Evolutionary conservation across 2,797 vertebrate genomes (phyloP), one percentile per base, ranked within the genome.

Genomic region (Lacerta viridis): DNA sequence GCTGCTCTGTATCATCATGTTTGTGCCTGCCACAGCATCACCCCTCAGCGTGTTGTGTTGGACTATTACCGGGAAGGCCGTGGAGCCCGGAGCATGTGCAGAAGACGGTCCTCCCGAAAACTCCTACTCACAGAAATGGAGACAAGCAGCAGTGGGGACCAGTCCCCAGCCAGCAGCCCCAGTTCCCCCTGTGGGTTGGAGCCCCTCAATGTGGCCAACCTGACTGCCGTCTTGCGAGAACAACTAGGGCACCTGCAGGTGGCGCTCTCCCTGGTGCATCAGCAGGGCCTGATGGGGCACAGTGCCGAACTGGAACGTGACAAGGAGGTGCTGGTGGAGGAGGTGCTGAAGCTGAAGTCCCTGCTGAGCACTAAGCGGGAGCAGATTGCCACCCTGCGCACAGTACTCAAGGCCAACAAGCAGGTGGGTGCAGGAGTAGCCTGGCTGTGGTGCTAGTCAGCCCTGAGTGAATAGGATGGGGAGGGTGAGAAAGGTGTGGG

Each of bases 341-440:
- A 98, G 89, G 97, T 98, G 2, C 94, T 98, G 33, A 98, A 98
- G 89, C 97, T 98, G 43, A 98, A 98, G 93, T 98, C 98, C n/a
- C 96, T 98, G 77, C 97, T 98, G 83, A 98, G 98, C 96, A 98
- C 98, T 86, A 98, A 98, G 95, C 96, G 97, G 83, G 98, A 98
- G 85, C 98, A 98, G 96, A 98, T 98, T 9, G 98, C 98, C 41
- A 98, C 98, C 0, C 97, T 98, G 80, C 97, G 98, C 94, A 98
- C 98, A 55, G 97, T 98, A 88, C 97, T 98, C 36, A 98, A 98
- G 94, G 98, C 98, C 83, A 98, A 98, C 95, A 98, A 98, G 83
- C 98, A 98, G 98, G 98, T 98, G 94, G 29, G 89, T 41, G 10
- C 23, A 29, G 66, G 39, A 36, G 18, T 20, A 20, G 50, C 46